Evolutionary conservation across 1,140 invertebrate species (phyloP).

Genomic region (Harpegnathos saltator): DNA sequence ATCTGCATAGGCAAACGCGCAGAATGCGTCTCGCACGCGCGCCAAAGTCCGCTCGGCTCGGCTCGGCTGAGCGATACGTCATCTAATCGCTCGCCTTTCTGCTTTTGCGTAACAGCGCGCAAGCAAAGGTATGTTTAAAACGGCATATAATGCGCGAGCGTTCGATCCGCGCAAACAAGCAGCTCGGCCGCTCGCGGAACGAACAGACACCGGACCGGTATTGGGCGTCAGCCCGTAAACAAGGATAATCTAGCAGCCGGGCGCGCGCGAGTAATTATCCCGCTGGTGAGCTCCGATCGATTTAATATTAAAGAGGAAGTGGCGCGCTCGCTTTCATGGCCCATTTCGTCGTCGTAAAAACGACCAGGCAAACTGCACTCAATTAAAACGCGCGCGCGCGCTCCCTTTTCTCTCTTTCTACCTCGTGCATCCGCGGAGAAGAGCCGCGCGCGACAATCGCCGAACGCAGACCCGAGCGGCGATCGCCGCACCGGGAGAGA

Average conservation of each 20-base stretch:
- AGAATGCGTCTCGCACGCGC: neutral
- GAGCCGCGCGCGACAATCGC: neutral
- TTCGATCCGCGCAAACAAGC: constrained; percentile 39
- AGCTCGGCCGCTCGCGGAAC: neutral
- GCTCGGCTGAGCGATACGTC: neutral
- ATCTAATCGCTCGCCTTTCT: constrained; percentile 35
- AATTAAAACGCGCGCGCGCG: too few relatives aligned
- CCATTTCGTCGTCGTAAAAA: neutral
- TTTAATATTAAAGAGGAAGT: neutral
- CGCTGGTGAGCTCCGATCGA: neutral
- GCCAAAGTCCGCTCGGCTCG: constrained; percentile 12
- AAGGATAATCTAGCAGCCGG: neutral
- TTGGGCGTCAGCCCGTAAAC: neutral
- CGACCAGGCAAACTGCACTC: neutral
- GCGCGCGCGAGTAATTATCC: neutral
- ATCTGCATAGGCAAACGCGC: neutral
- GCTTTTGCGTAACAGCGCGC: constrained; percentile 34
- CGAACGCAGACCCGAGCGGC: too few relatives aligned
- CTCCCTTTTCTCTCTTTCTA: too few relatives aligned
- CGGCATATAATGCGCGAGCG: neutral
- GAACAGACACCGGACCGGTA: neutral
- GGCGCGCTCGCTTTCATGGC: too few relatives aligned
- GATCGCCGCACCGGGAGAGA: too few relatives aligned
- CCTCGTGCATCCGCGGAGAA: too few relatives aligned
- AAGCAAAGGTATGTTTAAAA: constrained; percentile 20